Evolutionary conservation across 2,888 invertebrate genomes (phyloP), one percentile per base, ranked within the genome.

Genomic region (Micoletzkya japonica): DNA sequence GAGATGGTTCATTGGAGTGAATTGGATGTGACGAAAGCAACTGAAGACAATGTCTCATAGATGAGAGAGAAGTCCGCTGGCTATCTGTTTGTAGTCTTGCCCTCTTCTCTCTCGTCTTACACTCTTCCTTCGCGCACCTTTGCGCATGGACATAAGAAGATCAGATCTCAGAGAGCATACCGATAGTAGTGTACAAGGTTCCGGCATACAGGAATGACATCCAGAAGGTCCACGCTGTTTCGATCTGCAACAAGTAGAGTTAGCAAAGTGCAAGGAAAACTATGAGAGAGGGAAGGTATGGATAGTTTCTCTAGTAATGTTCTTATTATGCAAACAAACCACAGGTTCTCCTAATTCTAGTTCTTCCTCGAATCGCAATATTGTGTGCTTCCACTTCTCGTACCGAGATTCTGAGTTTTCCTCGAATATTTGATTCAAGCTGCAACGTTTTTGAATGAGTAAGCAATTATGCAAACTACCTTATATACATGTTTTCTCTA

Each of bases 131-230:
- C n/a, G n/a, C n/a, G n/a, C n/a, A n/a, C n/a, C n/a, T n/a, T n/a
- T n/a, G n/a, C n/a, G n/a, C n/a, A 44, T 10, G 10, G 49, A 20
- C 49, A 44, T 44, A n/a, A n/a, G n/a, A n/a, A n/a, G n/a, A n/a
- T n/a, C n/a, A n/a, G n/a, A n/a, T n/a, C n/a, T n/a, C n/a, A n/a
- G n/a, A n/a, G n/a, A n/a, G n/a, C n/a, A 10, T 34, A 84, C 85
- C 85, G 26, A 85, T 85, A 1, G 85, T 85, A 7, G 85, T 85
- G 71, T 80, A 85, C 32, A 85, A 76, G 26, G 85, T 85, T 36
- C 82, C 83, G 24, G 84, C 81, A 70, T 83, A 84, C 30, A 84
- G 74, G 32, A 84, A 77, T 3, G 83, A 74, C 80, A 81, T 82
- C 82, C 83, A 81, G 69, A 82, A 82, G 1, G 84, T 84, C 84